phyloP scores from a whole-genome alignment of 1,140 invertebrate species.

The Gonioctena quinquepunctata region DNA sequence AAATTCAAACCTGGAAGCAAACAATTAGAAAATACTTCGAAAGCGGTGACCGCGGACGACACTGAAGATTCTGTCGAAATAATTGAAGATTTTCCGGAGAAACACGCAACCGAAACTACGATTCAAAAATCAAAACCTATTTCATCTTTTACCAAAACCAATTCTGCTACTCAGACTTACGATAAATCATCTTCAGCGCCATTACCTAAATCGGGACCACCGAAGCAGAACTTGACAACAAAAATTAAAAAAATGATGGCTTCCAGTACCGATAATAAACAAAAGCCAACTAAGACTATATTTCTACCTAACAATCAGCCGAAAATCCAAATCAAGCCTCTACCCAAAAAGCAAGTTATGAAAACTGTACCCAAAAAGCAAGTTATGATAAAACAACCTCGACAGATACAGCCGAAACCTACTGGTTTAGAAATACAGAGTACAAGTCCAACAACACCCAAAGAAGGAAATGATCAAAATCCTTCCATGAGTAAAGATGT shows the following conservation, averaged over 20 bases:
- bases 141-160: neutral
- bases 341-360: no score
- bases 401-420: no score
- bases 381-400: no score
- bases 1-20: neutral
- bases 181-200: neutral
- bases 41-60: neutral
- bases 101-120: neutral
- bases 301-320: neutral
- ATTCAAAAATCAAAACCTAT: neutral
- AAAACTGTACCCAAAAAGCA: no score
- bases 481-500: neutral
- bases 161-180: neutral
- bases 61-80: constrained; percentile 5
- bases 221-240: neutral
- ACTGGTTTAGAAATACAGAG: no score
- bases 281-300: constrained; percentile 4
- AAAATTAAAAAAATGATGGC: constrained; percentile 2
- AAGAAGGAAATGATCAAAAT: no score
- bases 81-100: neutral
- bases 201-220: neutral
- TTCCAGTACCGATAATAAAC: neutral
- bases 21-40: constrained; percentile 2
- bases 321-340: no score
- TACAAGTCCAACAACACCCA: no score